These are phyloP conservation scores for Perodicticus potto DNA, from an alignment of 2,797 vertebrate species.

Conservation along the genomic window DNA sequence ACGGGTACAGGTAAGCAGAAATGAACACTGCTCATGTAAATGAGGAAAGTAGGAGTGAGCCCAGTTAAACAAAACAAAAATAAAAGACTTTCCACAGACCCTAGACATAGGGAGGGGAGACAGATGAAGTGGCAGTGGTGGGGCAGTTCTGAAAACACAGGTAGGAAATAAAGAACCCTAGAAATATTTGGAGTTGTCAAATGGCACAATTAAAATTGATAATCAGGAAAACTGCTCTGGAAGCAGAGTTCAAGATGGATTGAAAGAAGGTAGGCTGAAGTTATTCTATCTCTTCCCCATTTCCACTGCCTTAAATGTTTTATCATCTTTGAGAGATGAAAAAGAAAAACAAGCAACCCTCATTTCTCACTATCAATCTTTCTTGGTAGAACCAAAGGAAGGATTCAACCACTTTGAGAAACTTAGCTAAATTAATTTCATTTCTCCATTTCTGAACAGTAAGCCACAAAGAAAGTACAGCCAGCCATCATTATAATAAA, in stretches of 20 bases:
- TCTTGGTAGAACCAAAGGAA: not conserved
- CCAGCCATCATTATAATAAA: not conserved
- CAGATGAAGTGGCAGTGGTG: not conserved
- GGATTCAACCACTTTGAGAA: not conserved
- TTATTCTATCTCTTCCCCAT: not conserved
- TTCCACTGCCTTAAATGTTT: not conserved
- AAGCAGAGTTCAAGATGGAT: not conserved
- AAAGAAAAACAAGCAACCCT: not conserved
- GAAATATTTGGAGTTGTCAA: conserved; percentile 10
- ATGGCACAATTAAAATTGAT: not conserved
- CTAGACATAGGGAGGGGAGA: not conserved
- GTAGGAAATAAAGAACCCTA: not conserved
- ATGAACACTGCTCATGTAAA: not conserved
- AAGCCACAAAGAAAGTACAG: conserved; percentile 1
- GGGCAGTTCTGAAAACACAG: not conserved
- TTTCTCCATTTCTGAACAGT: not conserved
- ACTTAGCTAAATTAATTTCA: not conserved
- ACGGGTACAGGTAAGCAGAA: not conserved
- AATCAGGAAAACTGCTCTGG: not conserved
- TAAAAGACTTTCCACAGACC: not conserved
- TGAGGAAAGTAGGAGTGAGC: not conserved
- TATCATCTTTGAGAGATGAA: not conserved
- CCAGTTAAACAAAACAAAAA: not conserved
- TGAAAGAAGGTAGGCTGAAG: not conserved
- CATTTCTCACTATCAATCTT: not conserved